Evolutionary conservation across 2,113 vertebrate species (phyloP).

Genomic region (Talpa occidentalis): DNA sequence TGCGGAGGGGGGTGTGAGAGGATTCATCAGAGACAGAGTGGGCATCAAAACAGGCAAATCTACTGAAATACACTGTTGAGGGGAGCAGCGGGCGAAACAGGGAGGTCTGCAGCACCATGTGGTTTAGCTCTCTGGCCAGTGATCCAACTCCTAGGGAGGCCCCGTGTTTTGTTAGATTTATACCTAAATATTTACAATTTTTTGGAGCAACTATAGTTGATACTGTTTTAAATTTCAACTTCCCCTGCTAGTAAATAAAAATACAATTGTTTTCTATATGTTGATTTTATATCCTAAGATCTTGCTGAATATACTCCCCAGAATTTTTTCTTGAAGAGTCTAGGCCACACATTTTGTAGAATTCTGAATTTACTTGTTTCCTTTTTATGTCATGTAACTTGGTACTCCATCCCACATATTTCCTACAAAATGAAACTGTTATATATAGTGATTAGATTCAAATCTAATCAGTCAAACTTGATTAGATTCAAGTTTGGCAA

Average conservation of each 20-base stretch:
- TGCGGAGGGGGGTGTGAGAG: too few relatives aligned
- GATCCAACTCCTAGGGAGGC: too few relatives aligned
- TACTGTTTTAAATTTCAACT: not conserved
- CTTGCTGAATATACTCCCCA: not conserved
- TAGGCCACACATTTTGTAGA: conserved; percentile 7
- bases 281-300: conserved; percentile 9
- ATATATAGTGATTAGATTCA: not conserved
- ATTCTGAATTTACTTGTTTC: not conserved
- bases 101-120: too few relatives aligned
- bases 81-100: too few relatives aligned
- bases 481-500: not conserved
- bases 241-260: not conserved
- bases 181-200: not conserved
- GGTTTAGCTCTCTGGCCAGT: too few relatives aligned
- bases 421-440: not conserved
- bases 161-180: not conserved
- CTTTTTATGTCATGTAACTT: not conserved
- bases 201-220: not conserved
- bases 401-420: not conserved
- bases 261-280: not conserved
- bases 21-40: too few relatives aligned
- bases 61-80: too few relatives aligned
- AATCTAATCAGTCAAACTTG: too few relatives aligned
- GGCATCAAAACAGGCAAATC: too few relatives aligned
- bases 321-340: not conserved